These are phyloP conservation scores for Drosophila obscura DNA, from an alignment of 1,140 invertebrate genomes.

Conservation along the genomic window DNA sequence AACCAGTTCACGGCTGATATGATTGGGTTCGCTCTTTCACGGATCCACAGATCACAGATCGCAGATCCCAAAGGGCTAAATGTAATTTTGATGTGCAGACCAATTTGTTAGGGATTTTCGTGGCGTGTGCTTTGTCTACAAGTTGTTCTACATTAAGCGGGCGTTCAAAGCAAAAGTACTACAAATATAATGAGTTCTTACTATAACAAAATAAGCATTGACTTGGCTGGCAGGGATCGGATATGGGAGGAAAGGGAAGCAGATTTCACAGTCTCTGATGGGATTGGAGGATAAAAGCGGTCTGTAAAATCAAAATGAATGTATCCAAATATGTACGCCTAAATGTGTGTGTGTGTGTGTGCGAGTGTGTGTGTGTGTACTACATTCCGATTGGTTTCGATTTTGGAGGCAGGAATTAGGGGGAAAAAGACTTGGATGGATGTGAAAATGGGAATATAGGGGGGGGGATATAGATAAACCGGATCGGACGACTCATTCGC, in stretches of 20 bases:
- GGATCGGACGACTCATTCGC: conserved; percentile 37
- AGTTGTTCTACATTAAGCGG: conserved; percentile 27
- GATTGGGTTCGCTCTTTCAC: neutral
- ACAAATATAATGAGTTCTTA: conserved; percentile 12
- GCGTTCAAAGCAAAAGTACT: conserved; percentile 28
- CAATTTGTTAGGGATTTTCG: neutral
- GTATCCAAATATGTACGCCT: conserved; percentile 10
- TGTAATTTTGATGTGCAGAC: conserved; percentile 6
- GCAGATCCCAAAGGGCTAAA: no score
- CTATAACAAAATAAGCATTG: neutral
- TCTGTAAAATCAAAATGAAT: conserved; percentile 4
- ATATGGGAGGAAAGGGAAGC: neutral
- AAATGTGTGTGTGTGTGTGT: conserved; percentile 18
- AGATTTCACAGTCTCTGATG: no score
- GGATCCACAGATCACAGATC: neutral
- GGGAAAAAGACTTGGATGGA: neutral
- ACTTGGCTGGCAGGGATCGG: neutral
- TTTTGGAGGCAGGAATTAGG: neutral
- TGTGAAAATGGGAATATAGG: conserved; percentile 5
- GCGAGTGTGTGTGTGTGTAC: conserved; percentile 10
- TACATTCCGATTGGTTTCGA: conserved; percentile 19
- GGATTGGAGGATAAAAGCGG: neutral
- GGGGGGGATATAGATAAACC: conserved; percentile 9
- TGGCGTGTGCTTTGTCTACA: neutral
- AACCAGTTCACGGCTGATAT: conserved; percentile 32